Base-by-base conservation (phyloP, 2,113 vertebrate genomes). In the Heterochromis multidens region DNA sequence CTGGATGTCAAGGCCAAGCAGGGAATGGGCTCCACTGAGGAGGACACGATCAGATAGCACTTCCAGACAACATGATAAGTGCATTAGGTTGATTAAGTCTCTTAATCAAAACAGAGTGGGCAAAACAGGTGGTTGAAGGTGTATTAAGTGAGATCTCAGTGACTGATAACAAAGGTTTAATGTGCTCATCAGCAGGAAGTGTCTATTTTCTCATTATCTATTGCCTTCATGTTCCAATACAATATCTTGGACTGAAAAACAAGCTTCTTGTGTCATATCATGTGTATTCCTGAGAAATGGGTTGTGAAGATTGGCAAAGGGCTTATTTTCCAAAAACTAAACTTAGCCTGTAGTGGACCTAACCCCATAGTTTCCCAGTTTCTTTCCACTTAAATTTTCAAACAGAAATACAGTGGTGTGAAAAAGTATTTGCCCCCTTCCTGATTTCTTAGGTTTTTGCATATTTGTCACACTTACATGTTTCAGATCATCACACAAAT, bases 51-150 rank as follows among this genome's bases (percentile, higher is more conserved):
- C 88, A 91, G 88, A 90, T 91, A 88, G 72, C 40, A 35, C 61
- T 56, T 83, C 60, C 72, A 80, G 62, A 82, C 62, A 88, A 86
- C 61, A 62, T 54, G 29, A 74, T 43, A 33, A 85, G 82, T 79
- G 76, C 91, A 91, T 92, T 92, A 93, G 79, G 79, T 31, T 87
- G 91, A 92, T 93, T 91, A 90, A 88, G 77, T 37, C 57, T 77
- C 79, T 80, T 52, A 82, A 80, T 72, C 46, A 81, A 89, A 77
- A 67, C 82, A 79, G 85, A 80, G 82, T 8, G 77, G 35, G 21
- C 1, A 77, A 84, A 88, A 82, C 86, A 88, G 88, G 77, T 87
- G 88, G 79, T 14, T 89, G 27, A 52, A 86, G 63, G 84, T 90
- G 83, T 89, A 79, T 90, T 92, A 83, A 1, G 16, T 35, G 33